A percentile compares a stretch with the other conserved stretches of the same genome.
These are phyloP conservation scores for Dolichallabes microphthalmus DNA, from an alignment of 2,113 vertebrate species.

Conservation along the genomic window DNA sequence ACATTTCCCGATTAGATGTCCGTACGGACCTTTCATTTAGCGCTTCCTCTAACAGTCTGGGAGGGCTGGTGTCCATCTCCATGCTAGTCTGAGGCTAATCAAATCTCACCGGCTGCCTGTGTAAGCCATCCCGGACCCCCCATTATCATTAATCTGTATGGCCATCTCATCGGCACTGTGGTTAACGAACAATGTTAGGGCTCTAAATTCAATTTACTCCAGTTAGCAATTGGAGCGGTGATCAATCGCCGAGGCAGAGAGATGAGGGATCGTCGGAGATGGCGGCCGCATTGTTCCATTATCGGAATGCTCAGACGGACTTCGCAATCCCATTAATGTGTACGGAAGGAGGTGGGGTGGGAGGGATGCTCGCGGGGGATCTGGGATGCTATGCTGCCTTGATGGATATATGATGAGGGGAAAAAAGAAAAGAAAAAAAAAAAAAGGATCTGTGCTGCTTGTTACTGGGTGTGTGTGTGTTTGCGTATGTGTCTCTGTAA, in stretches of 20 bases:
- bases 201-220: conserved; percentile 77
- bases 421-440: background rate
- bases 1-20: conserved; percentile 74
- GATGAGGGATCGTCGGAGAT: conserved; percentile 71
- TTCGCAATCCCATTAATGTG: conserved; percentile 71
- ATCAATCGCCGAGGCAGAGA: conserved; percentile 72
- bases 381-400: conserved; percentile 41
- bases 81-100: conserved; percentile 73
- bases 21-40: conserved; percentile 75
- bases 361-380: background rate
- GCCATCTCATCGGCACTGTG: conserved; percentile 76
- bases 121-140: conserved; percentile 70
- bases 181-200: conserved; percentile 80
- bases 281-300: conserved; percentile 67
- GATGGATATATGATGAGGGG: conserved; percentile 47
- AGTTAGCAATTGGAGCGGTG: conserved; percentile 76
- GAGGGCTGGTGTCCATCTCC: conserved; percentile 69
- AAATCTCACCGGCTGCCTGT: conserved; percentile 72
- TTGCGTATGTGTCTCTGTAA: no score
- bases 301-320: conserved; percentile 68
- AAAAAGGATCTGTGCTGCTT: conserved; percentile 39
- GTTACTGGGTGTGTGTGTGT: conserved; percentile 22
- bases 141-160: conserved; percentile 79
- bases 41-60: conserved; percentile 71
- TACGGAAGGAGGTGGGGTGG: conserved; percentile 29